These are phyloP conservation scores for Kryptopterus vitreolus DNA, from an alignment of 2,797 vertebrate genomes.

Conservation along the genomic window DNA sequence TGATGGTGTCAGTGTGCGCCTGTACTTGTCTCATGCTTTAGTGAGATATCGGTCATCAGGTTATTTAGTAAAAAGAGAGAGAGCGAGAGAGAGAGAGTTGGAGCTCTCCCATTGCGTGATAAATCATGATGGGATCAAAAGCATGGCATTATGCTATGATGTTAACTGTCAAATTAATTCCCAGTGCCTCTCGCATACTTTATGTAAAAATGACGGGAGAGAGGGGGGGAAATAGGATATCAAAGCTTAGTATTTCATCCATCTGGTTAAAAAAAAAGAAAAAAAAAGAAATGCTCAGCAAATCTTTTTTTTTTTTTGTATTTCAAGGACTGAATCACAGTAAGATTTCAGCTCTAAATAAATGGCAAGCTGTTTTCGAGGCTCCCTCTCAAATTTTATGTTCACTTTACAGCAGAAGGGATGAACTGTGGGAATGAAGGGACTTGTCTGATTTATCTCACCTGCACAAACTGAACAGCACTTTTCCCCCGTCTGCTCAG, in stretches of 20 bases:
- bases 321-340: neutral
- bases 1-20: slow-evolving; percentile 46
- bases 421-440: slow-evolving; percentile 1
- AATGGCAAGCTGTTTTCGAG: neutral
- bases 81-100: slow-evolving; percentile 26
- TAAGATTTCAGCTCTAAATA: neutral
- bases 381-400: slow-evolving; percentile 2
- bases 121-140: slow-evolving; percentile 9
- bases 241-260: neutral
- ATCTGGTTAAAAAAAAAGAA: neutral
- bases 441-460: slow-evolving; percentile 33
- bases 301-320: neutral
- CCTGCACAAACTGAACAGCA: slow-evolving; percentile 11
- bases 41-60: slow-evolving; percentile 62
- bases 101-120: slow-evolving; percentile 1
- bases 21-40: slow-evolving; percentile 51
- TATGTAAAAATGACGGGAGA: neutral
- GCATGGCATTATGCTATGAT: neutral
- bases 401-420: neutral
- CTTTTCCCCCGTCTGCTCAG: slow-evolving; percentile 16
- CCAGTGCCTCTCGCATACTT: neutral
- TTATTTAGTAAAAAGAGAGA: slow-evolving; percentile 46
- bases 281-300: neutral
- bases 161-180: neutral
- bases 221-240: neutral